A percentile compares a stretch with the other conserved stretches of the same genome.
These are phyloP conservation scores for Melanerpes aurifrons DNA, from an alignment of 2,113 vertebrate genomes.

Conservation along the genomic window DNA sequence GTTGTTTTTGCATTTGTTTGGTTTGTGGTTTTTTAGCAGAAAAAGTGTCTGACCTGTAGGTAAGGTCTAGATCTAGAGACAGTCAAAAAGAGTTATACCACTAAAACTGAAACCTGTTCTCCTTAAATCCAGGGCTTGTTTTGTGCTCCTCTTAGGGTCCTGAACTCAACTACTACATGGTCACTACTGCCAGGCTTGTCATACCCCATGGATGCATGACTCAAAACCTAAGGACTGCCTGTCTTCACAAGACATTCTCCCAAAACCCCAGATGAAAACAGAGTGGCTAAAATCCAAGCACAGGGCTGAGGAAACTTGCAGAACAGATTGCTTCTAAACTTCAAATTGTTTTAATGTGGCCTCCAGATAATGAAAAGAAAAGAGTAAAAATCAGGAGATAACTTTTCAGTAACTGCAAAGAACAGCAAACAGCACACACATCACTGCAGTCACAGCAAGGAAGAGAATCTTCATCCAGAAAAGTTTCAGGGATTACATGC, in stretches of 20 bases:
- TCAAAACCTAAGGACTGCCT: background rate
- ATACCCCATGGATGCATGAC: background rate
- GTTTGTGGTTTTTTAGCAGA: background rate
- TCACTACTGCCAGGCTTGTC: background rate
- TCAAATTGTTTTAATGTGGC: background rate
- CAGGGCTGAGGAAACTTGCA: background rate
- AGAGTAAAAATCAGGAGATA: background rate
- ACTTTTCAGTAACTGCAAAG: background rate
- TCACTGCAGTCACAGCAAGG: background rate
- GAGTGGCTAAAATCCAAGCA: background rate
- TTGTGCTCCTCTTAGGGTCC: background rate
- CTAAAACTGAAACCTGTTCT: background rate
- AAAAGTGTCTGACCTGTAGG: background rate
- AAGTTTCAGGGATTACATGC: background rate
- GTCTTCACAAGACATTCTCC: background rate
- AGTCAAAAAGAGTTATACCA: background rate
- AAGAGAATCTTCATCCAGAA: background rate
- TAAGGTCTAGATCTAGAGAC: background rate
- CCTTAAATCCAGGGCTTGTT: background rate
- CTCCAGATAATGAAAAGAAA: background rate
- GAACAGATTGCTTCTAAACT: background rate
- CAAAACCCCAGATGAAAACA: background rate
- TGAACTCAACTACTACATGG: background rate
- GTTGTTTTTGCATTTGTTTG: background rate
- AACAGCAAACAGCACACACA: background rate